phyloP scores from a whole-genome alignment of 2,797 vertebrate species.

The Enteromius radiatus region DNA sequence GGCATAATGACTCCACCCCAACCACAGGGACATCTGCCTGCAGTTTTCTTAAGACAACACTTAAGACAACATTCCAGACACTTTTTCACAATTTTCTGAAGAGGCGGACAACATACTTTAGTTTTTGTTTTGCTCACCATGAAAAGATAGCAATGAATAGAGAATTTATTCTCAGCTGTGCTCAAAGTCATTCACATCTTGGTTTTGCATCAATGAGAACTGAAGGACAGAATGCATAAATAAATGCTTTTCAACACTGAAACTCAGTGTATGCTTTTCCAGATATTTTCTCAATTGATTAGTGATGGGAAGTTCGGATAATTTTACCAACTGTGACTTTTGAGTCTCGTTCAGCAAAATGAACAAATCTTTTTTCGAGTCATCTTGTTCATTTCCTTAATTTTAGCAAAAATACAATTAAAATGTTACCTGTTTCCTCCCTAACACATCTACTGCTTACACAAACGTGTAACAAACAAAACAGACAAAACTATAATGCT shows the following conservation, averaged over 20 bases:
- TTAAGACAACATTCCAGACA: background rate
- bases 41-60: background rate
- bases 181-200: background rate
- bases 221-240: background rate
- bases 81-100: background rate
- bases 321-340: no score
- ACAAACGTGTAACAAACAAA: no score
- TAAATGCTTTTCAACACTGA: background rate
- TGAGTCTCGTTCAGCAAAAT: no score
- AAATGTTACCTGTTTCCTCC: no score
- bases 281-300: conserved; percentile 48
- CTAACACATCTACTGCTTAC: no score
- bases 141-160: background rate
- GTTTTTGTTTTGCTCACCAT: background rate
- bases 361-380: no score
- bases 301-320: no score
- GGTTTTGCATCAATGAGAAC: background rate
- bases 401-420: no score
- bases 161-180: background rate
- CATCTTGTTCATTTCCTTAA: no score
- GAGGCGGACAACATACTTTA: background rate
- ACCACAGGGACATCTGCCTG: background rate
- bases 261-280: background rate
- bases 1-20: background rate
- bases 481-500: no score